Evolutionary conservation across 2,888 invertebrate genomes (phyloP).

Genomic region (Heliconius charithonia): DNA sequence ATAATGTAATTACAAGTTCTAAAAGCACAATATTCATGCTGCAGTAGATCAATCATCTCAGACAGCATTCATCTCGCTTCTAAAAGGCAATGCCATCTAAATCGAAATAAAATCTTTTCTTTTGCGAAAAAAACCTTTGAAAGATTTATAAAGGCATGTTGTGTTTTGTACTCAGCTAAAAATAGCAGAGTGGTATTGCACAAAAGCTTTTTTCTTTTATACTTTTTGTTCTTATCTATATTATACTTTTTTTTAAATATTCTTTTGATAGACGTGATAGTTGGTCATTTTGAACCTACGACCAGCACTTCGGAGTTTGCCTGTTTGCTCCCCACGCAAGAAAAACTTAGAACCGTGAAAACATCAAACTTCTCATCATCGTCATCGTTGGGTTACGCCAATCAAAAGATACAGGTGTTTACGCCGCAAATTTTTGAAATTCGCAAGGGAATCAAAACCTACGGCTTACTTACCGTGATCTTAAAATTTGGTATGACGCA

Average conservation of each 20-base stretch:
- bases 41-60: not conserved
- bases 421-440: too few species aligned
- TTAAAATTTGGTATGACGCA: too few species aligned
- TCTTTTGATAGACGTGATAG: not conserved
- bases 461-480: too few species aligned
- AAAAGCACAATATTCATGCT: not conserved
- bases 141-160: conserved; percentile 26
- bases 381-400: too few species aligned
- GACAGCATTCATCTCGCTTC: not conserved
- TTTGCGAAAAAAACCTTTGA: conserved; percentile 12
- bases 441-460: too few species aligned
- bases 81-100: conserved; percentile 14
- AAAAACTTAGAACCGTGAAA: too few species aligned
- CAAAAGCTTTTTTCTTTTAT: conserved; percentile 3
- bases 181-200: conserved; percentile 25
- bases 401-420: too few species aligned
- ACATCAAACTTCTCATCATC: too few species aligned
- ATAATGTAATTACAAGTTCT: not conserved
- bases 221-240: not conserved
- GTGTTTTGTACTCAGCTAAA: conserved; percentile 23
- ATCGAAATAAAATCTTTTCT: conserved; percentile 17
- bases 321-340: not conserved
- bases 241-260: not conserved
- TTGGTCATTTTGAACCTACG: not conserved
- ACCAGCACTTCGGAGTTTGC: not conserved